Conservation (phyloP, 2,888 invertebrate genomes). For the Candidula unifasciata region DNA sequence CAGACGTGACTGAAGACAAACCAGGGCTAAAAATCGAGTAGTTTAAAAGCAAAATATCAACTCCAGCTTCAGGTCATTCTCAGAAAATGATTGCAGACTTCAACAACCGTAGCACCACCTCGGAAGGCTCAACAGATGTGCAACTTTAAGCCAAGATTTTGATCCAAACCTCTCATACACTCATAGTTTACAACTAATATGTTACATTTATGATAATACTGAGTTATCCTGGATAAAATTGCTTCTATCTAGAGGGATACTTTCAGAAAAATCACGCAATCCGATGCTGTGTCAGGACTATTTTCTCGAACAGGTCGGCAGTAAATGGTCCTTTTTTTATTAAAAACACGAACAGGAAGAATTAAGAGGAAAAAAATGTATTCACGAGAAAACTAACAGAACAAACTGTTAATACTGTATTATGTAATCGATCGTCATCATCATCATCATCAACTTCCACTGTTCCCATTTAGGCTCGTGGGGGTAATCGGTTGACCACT, state of each 20-base stretch:
- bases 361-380: neutral
- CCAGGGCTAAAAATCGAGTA: neutral
- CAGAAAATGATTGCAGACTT: conserved; percentile 19
- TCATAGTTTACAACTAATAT: too few species aligned
- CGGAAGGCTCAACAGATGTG: conserved; percentile 3
- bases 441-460: too few species aligned
- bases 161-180: too few species aligned
- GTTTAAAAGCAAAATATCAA: neutral
- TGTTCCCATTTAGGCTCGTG: too few species aligned
- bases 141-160: neutral
- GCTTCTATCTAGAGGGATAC: too few species aligned
- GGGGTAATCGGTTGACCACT: too few species aligned
- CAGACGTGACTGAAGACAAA: conserved; percentile 10
- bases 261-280: neutral
- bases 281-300: neutral
- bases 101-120: conserved; percentile 12
- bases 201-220: too few species aligned
- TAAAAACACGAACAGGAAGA: neutral
- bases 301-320: neutral
- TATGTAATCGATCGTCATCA: too few species aligned
- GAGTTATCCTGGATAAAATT: too few species aligned
- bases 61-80: neutral
- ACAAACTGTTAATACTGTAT: too few species aligned
- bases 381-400: neutral
- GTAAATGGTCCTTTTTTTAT: neutral